Evolutionary conservation across 2,888 invertebrate species (phyloP), one percentile per base, ranked within the genome.

Genomic region (Tuta absoluta): DNA sequence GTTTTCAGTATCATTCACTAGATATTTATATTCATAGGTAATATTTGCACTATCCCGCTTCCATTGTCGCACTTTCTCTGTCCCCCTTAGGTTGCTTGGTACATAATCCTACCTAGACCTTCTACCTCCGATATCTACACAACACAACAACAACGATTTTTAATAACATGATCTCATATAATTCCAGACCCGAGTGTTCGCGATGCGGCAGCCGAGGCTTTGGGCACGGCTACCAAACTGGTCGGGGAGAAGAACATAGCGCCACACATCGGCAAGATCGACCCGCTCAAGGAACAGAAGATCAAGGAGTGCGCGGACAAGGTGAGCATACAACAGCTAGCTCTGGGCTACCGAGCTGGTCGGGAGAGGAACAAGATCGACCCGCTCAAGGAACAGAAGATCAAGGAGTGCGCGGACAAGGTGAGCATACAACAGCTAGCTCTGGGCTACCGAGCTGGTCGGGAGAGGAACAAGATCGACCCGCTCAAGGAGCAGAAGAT

Each of bases 231-330:
- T 0, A 95, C 98, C 92, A 98, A 98, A 85, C 93, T 98, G 4
- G 96, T 99, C 12, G 97, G 98, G 0, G 99, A 99, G 78, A 98
- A 98, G 85, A 94, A 95, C 48, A 95, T 99, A 65, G 93, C 93
- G 57, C 96, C 97, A 0, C 97, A 97, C 80, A 93, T 99, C 23
- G 94, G 94, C 0, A 99, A 99, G 81, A 86, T 99, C 0, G 99
- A 99, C 81, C 94, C 94, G 51, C 87, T 98, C 37, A 99, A 99
- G 87, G 95, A 98, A 93, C 94, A 95, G 57, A 99, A 98, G 91
- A 96, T 99, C 58, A 98, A 97, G 84, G 99, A 99, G 82, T 96
- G 94, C 77, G 95, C 96, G 73, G 98, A 99, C 62, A 98, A 98
- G 86, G 92, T 91, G 75, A 59, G 19, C 17, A 28, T 12, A 14